Evolutionary conservation across 2,888 invertebrate genomes (phyloP).

Genomic region (Mystacides longicornis): DNA sequence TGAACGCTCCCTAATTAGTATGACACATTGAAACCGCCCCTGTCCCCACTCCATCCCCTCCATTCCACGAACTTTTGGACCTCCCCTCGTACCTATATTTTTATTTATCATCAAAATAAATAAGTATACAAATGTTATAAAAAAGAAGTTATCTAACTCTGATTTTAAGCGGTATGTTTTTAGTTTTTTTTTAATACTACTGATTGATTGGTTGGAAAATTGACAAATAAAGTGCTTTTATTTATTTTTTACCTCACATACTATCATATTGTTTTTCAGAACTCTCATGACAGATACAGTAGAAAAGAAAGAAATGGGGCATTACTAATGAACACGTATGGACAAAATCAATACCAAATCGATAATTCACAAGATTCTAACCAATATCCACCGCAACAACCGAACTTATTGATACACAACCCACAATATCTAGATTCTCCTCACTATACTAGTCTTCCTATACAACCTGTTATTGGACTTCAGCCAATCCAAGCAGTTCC

Average conservation of each 20-base stretch:
- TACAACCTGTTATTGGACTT: slow-evolving; percentile 36
- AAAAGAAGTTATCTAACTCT: too few relatives aligned
- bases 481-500: slow-evolving; percentile 36
- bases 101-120: too few relatives aligned
- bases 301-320: neutral
- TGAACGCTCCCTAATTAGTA: too few relatives aligned
- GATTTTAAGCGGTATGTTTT: too few relatives aligned
- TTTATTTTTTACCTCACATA: neutral
- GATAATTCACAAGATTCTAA: neutral
- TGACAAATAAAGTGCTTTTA: too few relatives aligned
- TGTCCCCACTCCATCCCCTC: too few relatives aligned
- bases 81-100: too few relatives aligned
- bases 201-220: too few relatives aligned
- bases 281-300: neutral
- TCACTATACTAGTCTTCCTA: slow-evolving; percentile 34
- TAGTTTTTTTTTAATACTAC: too few relatives aligned
- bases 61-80: too few relatives aligned
- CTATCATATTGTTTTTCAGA: neutral
- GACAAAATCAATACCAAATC: neutral
- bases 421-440: slow-evolving; percentile 36
- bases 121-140: too few relatives aligned
- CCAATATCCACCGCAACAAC: slow-evolving; percentile 16
- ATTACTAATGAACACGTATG: neutral
- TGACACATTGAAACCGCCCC: too few relatives aligned
- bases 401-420: slow-evolving; percentile 4